Base-by-base conservation (phyloP, 2,113 vertebrate genomes). In the Rostratula benghalensis region DNA sequence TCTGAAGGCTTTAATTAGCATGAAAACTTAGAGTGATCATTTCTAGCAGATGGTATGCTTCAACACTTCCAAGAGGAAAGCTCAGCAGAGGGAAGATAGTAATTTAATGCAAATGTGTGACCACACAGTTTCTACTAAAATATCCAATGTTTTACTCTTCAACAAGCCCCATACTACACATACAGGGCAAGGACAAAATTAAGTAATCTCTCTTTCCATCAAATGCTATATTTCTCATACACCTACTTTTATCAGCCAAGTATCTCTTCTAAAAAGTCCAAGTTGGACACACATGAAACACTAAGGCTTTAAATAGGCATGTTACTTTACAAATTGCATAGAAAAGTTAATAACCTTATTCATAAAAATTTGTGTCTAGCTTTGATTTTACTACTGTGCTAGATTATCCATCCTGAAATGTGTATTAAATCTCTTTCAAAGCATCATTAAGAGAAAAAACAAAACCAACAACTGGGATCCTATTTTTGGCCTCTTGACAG, bases 1-100 rank as follows among this genome's bases (percentile, higher is more conserved):
- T 86, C 56, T 86, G 74, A 77, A 81, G 22, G 35, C 37, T 89
- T 94, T 89, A 95, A 91, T 87, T 87, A 89, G 56, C 46, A 78
- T 28, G n/a, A 74, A 78, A 91, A 91, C 24, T 35, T 69, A 54
- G 43, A 63, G 24, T 18, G 25, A 93, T 81, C 7, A 57, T 64
- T 94, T 87, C 83, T 78, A 61, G 69, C 77, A 96, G 68, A 83
- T 71, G 41, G 54, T 78, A 21, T 3, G 1, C n/a, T 73, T 89
- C 91, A 83, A 73, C 45, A 65, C 54, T 87, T 81, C 65, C 50
- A n/a, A 85, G 50, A 27, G 45, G 16, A 43, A 90, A 24, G 50
- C n/a, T 83, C 50, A 83, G 67, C 30, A 80, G 30, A 73, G 28
- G 28, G 20, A 78, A 87, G 51, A 63, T 0, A 46, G 73, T 54